These are phyloP conservation scores for Philaenus spumarius DNA, from an alignment of 1,140 invertebrate genomes.

Conservation along the genomic window DNA sequence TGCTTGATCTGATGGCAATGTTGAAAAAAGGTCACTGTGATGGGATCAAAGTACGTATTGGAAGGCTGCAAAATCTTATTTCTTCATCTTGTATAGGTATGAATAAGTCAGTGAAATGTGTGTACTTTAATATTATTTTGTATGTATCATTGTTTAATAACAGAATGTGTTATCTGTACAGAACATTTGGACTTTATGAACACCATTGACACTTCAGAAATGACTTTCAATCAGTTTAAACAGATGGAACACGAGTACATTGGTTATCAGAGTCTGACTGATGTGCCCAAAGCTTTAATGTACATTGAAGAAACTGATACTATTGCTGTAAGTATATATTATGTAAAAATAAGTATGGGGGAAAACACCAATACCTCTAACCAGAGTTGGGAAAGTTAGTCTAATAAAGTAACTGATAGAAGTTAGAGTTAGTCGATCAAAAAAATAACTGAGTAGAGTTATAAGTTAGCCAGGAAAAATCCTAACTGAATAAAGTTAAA, in stretches of 20 bases:
- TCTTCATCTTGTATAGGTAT: constrained; percentile 87
- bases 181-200: constrained; percentile 96
- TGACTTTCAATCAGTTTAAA: constrained; percentile 70
- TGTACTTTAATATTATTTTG: too few species aligned
- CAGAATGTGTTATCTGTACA: too few species aligned
- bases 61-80: constrained; percentile 91
- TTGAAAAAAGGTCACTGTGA: constrained; percentile 95
- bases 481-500: too few species aligned
- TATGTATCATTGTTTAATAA: too few species aligned
- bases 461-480: too few species aligned
- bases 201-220: constrained; percentile 57
- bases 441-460: too few species aligned
- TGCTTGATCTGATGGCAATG: constrained; percentile 94
- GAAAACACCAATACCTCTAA: too few species aligned
- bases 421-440: too few species aligned
- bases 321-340: background rate
- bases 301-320: constrained; percentile 53
- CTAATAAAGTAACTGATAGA: too few species aligned
- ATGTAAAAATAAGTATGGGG: too few species aligned
- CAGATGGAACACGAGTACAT: constrained; percentile 89
- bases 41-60: constrained; percentile 90
- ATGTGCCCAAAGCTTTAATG: constrained; percentile 78
- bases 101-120: too few species aligned
- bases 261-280: constrained; percentile 94
- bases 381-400: too few species aligned